Conservation (phyloP, 2,888 invertebrate genomes). For the Nasonia oneida region DNA sequence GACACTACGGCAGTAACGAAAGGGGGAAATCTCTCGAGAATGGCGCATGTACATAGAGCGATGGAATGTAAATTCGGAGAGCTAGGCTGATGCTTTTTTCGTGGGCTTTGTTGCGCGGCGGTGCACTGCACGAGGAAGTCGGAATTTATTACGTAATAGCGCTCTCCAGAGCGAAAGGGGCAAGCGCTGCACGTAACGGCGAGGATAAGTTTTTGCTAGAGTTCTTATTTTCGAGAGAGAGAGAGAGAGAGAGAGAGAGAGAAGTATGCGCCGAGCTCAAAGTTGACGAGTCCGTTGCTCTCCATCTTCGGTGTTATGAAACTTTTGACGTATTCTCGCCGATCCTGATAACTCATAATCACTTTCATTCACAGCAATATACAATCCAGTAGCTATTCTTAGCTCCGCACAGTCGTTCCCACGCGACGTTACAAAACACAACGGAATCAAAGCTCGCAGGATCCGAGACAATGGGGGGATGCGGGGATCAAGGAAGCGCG, state of each 20-base stretch:
- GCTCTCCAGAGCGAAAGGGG: background rate
- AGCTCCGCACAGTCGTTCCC: background rate
- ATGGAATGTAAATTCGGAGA: background rate
- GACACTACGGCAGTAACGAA: background rate
- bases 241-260: too few species aligned
- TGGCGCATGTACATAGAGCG: background rate
- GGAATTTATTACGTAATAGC: constrained; percentile 13
- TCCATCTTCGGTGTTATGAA: too few species aligned
- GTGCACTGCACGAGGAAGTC: background rate
- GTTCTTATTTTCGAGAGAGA: background rate
- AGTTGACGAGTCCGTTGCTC: background rate
- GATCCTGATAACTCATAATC: too few species aligned
- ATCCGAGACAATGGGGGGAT: background rate
- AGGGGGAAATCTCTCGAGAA: background rate
- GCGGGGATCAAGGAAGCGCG: background rate
- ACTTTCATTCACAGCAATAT: too few species aligned
- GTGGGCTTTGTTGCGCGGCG: background rate
- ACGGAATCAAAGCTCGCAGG: background rate
- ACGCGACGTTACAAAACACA: background rate
- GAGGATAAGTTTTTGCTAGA: constrained; percentile 10
- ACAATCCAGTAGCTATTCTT: background rate
- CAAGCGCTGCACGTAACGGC: constrained; percentile 2
- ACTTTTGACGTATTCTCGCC: too few species aligned
- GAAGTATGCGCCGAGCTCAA: background rate
- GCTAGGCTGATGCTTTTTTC: background rate